Evolutionary conservation across 2,888 invertebrate genomes (phyloP).

Genomic region (Conistra vaccinii): DNA sequence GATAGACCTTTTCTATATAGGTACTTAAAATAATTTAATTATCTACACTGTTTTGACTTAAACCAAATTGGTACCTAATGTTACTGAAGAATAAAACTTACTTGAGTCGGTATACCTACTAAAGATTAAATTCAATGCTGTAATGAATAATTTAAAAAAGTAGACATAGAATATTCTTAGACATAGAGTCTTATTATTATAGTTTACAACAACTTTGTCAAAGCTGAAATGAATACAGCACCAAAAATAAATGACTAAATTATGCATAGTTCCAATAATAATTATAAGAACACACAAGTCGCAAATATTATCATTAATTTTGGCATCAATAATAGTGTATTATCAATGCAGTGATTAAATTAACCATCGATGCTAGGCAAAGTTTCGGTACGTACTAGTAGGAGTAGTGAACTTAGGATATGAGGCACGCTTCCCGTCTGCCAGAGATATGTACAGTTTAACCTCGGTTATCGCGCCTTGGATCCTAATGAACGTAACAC

Average conservation of each 20-base stretch:
- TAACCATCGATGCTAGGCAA: constrained; percentile 10
- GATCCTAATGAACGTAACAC: constrained; percentile 47
- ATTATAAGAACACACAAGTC: neutral
- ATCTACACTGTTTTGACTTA: too few relatives aligned
- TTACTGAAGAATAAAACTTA: neutral
- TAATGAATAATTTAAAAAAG: too few relatives aligned
- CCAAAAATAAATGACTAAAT: too few relatives aligned
- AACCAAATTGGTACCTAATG: neutral
- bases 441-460: constrained; percentile 48
- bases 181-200: too few relatives aligned
- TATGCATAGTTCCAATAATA: too few relatives aligned
- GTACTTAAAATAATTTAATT: too few relatives aligned
- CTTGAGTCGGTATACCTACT: neutral
- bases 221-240: too few relatives aligned
- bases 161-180: too few relatives aligned
- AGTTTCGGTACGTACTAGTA: constrained; percentile 13
- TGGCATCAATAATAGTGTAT: neutral
- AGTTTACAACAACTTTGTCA: too few relatives aligned
- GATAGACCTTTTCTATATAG: too few relatives aligned
- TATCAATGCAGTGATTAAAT: constrained; percentile 37
- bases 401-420: constrained; percentile 9
- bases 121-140: too few relatives aligned
- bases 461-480: constrained; percentile 35
- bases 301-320: constrained; percentile 1
- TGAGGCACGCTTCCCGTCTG: constrained; percentile 40